Evolutionary conservation across 2,797 vertebrate species (phyloP).

Genomic region (Oryzias dopingdopingensis): DNA sequence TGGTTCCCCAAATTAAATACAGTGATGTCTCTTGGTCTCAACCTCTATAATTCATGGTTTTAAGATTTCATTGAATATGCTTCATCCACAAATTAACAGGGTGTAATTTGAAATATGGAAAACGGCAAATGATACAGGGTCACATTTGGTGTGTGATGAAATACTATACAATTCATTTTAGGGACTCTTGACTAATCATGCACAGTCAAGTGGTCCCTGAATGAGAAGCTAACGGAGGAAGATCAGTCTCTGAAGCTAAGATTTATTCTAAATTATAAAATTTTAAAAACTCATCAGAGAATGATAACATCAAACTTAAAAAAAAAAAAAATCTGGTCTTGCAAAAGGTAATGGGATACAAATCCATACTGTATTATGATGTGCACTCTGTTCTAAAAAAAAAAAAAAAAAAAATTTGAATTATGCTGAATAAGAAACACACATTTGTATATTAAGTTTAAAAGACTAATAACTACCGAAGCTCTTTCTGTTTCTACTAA

Average conservation of each 20-base stretch:
- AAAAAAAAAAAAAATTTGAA: too few species aligned
- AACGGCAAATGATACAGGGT: constrained; percentile 63
- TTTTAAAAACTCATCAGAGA: too few species aligned
- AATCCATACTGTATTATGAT: too few species aligned
- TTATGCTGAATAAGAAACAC: too few species aligned
- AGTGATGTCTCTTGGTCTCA: constrained; percentile 59
- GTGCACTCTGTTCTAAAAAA: too few species aligned
- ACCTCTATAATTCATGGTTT: constrained; percentile 68
- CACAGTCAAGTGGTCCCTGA: constrained; percentile 43
- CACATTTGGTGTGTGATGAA: constrained; percentile 60
- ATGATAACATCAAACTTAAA: too few species aligned
- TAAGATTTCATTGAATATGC: constrained; percentile 74
- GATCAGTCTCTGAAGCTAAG: not conserved
- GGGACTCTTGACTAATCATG: constrained; percentile 36
- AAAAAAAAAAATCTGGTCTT: too few species aligned
- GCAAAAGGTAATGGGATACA: too few species aligned
- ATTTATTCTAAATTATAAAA: not conserved
- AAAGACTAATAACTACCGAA: too few species aligned
- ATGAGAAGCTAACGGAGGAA: constrained; percentile 3
- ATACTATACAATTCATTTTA: constrained; percentile 62
- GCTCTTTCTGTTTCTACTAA: too few species aligned
- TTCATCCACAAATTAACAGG: constrained; percentile 67
- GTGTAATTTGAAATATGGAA: constrained; percentile 71
- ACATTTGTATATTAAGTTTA: too few species aligned
- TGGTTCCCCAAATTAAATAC: constrained; percentile 64